Conservation (phyloP, 2,888 invertebrate genomes). For the Pristionchus maxplancki region DNA sequence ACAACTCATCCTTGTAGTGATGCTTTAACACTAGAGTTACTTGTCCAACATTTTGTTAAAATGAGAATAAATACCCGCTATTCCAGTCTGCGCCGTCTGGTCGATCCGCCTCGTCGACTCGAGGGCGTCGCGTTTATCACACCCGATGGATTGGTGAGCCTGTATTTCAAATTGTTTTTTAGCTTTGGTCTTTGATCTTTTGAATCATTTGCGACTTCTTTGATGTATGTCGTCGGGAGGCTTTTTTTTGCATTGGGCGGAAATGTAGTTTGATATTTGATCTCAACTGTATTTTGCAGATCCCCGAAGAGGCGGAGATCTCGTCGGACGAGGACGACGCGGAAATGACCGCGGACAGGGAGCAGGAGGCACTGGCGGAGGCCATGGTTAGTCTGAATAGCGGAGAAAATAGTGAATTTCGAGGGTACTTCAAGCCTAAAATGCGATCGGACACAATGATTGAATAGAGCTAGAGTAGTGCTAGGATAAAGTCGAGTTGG, state of each 20-base stretch:
- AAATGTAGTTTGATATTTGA: background rate
- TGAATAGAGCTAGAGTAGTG: too few relatives aligned
- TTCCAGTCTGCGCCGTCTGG: constrained; percentile 51
- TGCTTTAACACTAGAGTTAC: too few relatives aligned
- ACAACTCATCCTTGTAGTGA: too few relatives aligned
- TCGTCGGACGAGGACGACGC: background rate
- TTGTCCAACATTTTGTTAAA: too few relatives aligned
- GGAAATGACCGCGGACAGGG: constrained; percentile 27
- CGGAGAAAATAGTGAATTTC: too few relatives aligned
- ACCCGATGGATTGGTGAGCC: constrained; percentile 52
- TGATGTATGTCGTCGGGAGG: background rate
- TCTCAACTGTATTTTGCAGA: constrained; percentile 29
- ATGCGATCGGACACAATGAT: too few relatives aligned
- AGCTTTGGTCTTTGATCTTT: background rate
- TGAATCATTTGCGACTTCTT: background rate
- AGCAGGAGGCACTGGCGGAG: constrained; percentile 15
- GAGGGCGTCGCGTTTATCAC: constrained; percentile 41
- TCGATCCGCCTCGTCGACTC: constrained; percentile 43
- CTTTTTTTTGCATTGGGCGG: background rate
- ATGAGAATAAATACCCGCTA: too few relatives aligned
- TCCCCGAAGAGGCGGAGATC: constrained; percentile 21
- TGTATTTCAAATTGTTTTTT: too few relatives aligned
- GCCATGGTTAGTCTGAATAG: constrained; percentile 39
- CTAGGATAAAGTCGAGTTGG: too few relatives aligned
- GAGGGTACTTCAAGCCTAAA: too few relatives aligned